Evolutionary conservation across 1,140 invertebrate species (phyloP).

Genomic region (Drosophila paulistorum): DNA sequence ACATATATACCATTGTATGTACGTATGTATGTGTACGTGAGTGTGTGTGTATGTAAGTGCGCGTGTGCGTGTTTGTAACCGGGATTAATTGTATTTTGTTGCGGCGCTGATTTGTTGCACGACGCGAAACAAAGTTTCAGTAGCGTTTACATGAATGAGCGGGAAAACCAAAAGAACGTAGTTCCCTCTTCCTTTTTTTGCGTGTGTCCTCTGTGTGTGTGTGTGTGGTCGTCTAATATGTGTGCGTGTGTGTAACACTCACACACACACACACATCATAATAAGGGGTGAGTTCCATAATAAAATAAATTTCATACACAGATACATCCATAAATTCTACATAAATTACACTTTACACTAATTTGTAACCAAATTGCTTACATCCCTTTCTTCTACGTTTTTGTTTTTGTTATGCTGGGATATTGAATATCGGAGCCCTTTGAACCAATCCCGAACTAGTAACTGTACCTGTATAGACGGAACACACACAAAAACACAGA

Average conservation of each 20-base stretch:
- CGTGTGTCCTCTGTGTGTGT: background rate
- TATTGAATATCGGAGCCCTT: slow-evolving; percentile 1
- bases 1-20: slow-evolving; percentile 9
- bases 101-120: slow-evolving; percentile 31
- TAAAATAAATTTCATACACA: background rate
- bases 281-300: slow-evolving; percentile 7
- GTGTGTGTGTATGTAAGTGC: slow-evolving; percentile 26
- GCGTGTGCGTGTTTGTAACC: slow-evolving; percentile 29
- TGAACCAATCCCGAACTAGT: slow-evolving; percentile 6
- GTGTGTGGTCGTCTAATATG: slow-evolving; percentile 10
- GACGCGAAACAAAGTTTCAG: slow-evolving; percentile 5
- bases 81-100: slow-evolving; percentile 40
- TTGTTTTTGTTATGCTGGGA: background rate
- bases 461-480: slow-evolving; percentile 2
- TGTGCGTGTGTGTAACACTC: background rate
- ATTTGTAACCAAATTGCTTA: background rate
- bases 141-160: slow-evolving; percentile 22
- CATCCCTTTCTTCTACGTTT: background rate
- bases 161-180: slow-evolving; percentile 18
- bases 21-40: background rate
- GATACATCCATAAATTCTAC: background rate
- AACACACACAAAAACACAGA: background rate
- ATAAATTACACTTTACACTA: slow-evolving; percentile 4
- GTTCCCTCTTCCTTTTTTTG: background rate
- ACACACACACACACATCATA: slow-evolving; percentile 2